Evolutionary conservation across 2,888 invertebrate species (phyloP), one percentile per base, ranked within the genome.

Genomic region (Poecilobothrus nobilitatus): DNA sequence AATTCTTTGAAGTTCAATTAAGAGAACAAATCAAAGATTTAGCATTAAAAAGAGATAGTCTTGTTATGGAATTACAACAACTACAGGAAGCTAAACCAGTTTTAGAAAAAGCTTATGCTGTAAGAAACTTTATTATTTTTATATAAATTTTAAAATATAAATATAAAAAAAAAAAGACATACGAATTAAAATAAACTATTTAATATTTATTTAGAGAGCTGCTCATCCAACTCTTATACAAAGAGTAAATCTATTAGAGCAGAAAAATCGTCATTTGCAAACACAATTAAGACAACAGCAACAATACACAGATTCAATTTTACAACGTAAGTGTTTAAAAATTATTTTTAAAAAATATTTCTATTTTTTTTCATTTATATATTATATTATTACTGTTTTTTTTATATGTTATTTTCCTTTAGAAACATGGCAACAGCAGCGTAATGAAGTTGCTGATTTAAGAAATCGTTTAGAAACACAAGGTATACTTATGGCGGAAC

Each of bases 231-330:
- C 78, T 64, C 74, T 82, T 68, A 78, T 80, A 71, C 82, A 82
- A 73, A 75, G 79, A 72, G 78, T 82, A n/a, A 81, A 82, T 71
- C 80, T 81, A 73, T 82, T 89, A 73, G 89, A 89, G 75, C 84
- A 87, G 73, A 84, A 86, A 71, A 86, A 87, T 77, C 84, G 86
- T 72, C 86, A 86, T 78, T 79, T 89, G 71, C 87, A 88, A 77
- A 80, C 84, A 72, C 84, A 86, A 67, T 81, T 88, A 70, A 85
- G 86, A 71, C 86, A 86, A 75, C 88, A 88, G 74, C 88, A 88
- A 75, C 84, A 85, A 68, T 85, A 87, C 74, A 84, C 86, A n/a
- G 87, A 88, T 76, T 83, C 85, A 72, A 80, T 87, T 68, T 83
- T 87, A 77, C 86, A 87, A 79, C 85, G 87, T 88, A 83, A 84